Evolutionary conservation across 1,140 invertebrate species (phyloP).

Genomic region (Elymnias hypermnestra): DNA sequence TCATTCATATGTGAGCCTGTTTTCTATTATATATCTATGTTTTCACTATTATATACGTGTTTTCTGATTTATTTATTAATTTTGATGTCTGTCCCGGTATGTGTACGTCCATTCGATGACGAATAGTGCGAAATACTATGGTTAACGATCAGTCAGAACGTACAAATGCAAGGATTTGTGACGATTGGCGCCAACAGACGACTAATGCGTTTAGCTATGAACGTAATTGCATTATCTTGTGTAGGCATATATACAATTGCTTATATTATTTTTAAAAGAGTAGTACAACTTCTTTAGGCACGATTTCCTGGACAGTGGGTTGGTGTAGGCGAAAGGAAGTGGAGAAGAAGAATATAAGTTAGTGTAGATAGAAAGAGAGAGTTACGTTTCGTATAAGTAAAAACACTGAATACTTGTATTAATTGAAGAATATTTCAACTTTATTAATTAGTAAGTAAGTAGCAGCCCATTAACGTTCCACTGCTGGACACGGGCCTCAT

Average conservation of each 20-base stretch:
- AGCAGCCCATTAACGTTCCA: too few species aligned
- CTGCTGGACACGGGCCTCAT: too few species aligned
- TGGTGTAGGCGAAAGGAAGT: too few species aligned
- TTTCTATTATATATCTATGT: background rate
- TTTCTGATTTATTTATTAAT: background rate
- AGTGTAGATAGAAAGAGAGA: too few species aligned
- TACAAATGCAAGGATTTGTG: constrained; percentile 21
- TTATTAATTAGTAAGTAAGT: too few species aligned
- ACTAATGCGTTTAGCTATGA: constrained; percentile 20
- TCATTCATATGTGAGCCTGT: background rate
- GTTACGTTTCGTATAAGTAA: too few species aligned
- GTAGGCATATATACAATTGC: constrained; percentile 1
- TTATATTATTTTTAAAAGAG: too few species aligned
- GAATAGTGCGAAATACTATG: constrained; percentile 19
- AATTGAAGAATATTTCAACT: too few species aligned
- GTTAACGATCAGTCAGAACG: constrained; percentile 11
- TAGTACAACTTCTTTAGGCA: too few species aligned
- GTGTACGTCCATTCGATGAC: constrained; percentile 21
- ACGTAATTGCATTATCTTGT: constrained; percentile 19
- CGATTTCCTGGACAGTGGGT: too few species aligned
- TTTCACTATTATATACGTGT: background rate
- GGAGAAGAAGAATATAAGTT: background rate
- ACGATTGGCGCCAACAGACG: constrained; percentile 14
- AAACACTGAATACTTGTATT: too few species aligned
- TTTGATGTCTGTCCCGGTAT: background rate